A percentile compares a stretch with the other conserved stretches of the same genome.
Conservation (phyloP, 2,797 vertebrate genomes). For the Carapus acus region DNA sequence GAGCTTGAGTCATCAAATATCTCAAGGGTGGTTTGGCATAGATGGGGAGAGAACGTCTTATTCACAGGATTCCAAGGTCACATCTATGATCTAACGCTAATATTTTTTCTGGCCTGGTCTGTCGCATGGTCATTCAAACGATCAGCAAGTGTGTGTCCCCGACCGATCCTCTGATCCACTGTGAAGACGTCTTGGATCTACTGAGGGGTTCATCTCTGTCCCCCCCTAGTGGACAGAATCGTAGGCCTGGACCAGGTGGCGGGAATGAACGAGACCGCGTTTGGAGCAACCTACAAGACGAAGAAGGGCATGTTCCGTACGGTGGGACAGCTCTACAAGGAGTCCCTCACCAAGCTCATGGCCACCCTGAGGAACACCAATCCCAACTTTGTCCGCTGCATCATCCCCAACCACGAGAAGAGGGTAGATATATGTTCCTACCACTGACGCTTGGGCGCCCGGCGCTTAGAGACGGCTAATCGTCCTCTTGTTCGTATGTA, state of each 20-base stretch:
- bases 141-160: slow-evolving; percentile 20
- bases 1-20: slow-evolving; percentile 23
- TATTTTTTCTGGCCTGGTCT: too few relatives aligned
- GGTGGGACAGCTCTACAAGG: slow-evolving; percentile 96
- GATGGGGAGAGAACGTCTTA: slow-evolving; percentile 3
- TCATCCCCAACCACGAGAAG: slow-evolving; percentile 98
- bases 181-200: not conserved
- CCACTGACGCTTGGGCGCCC: not conserved
- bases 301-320: slow-evolving; percentile 99
- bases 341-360: slow-evolving; percentile 95
- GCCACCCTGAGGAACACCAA: slow-evolving; percentile 96
- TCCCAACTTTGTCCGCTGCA: slow-evolving; percentile 97
- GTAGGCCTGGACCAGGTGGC: slow-evolving; percentile 97
- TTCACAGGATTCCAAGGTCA: slow-evolving; percentile 11
- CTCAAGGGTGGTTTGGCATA: slow-evolving; percentile 12
- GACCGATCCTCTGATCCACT: slow-evolving; percentile 5
- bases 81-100: too few relatives aligned
- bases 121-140: too few relatives aligned
- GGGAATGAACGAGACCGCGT: slow-evolving; percentile 92
- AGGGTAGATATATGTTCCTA: slow-evolving; percentile 67
- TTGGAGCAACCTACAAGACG: slow-evolving; percentile 92
- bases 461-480: not conserved
- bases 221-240: slow-evolving; percentile 86
- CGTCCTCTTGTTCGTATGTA: slow-evolving; percentile 17
- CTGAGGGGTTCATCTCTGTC: slow-evolving; percentile 19